phyloP scores from a whole-genome alignment of 2,797 vertebrate species.

The Dipus sagitta region DNA sequence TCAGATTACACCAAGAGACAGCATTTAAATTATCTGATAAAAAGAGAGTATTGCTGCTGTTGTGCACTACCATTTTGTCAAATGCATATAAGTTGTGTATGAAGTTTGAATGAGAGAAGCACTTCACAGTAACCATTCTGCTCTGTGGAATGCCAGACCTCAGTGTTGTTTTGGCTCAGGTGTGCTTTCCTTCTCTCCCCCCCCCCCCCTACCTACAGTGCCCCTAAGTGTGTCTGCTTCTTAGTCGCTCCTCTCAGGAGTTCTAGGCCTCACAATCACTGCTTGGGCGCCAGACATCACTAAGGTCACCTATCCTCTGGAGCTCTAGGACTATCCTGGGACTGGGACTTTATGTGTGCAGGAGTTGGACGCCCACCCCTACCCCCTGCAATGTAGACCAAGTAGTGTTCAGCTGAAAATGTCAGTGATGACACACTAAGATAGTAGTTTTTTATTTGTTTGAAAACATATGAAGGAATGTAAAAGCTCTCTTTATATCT shows the following conservation, averaged over 20 bases:
- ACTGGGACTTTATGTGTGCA: neutral
- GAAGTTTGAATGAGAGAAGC: slow-evolving; percentile 27
- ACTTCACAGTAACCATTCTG: neutral
- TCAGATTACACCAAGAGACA: slow-evolving; percentile 4
- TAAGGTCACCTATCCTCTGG: neutral
- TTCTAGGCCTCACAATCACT: neutral
- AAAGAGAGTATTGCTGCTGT: slow-evolving; percentile 2
- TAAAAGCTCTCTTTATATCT: neutral
- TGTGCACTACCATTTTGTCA: neutral
- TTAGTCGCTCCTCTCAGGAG: neutral
- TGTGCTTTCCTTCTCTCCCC: neutral
- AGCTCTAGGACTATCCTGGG: neutral
- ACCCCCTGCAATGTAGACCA: too few relatives aligned
- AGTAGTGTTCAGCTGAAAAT: neutral
- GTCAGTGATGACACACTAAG: neutral
- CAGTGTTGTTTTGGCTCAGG: neutral
- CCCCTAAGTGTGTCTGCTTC: neutral
- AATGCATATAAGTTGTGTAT: neutral
- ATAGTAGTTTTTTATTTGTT: neutral
- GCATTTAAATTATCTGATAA: slow-evolving; percentile 38
- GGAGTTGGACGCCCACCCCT: too few relatives aligned
- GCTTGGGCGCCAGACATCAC: neutral
- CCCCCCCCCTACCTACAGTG: neutral
- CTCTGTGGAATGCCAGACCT: neutral
- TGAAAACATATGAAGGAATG: neutral